Evolutionary conservation across 2,888 invertebrate species (phyloP), one percentile per base, ranked within the genome.

Genomic region (Protonemura montana): DNA sequence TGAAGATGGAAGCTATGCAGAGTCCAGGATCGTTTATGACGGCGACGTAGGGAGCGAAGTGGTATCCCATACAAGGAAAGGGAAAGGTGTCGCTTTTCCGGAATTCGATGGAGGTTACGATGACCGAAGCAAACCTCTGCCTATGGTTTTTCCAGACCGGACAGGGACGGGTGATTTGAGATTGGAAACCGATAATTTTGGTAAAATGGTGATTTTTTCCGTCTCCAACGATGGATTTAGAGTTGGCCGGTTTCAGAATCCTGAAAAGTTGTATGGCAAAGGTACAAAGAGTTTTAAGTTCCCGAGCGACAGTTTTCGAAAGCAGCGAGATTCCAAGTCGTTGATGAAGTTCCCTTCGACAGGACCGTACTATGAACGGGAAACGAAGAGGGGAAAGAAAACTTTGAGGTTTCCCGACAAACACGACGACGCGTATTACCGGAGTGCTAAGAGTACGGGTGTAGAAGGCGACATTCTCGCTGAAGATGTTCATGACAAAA

Each of bases 111-210:
- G 29, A 6, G 42, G 29, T 16, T 76, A 30, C 2, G 42, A 25
- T n/a, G 81, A 27, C 21, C 28, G 28, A 13, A n/a, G 25, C 21
- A 30, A 41, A 26, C 81, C 82, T 1, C 28, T 82, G 26, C 86
- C 86, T 0, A 89, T 89, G 88, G 87, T 89, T 81, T 90, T 89
- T 87, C 90, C 90, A 0, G 90, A 90, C 85, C 87, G 89, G 78
- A 90, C 89, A 0, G 89, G 90, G 0, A 89, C 90, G 2, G 90
- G 90, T 0, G 89, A 89, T 84, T 87, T 90, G 27, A 87, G 89
- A 16, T 87, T 89, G 82, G 89, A 89, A 78, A 76, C 87, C 7
- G 89, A 89, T 77, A 88, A 89, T 80, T 59, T 59, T 29, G 84
- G 84, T 3, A 84, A 84, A 21, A 76, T 59, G 28, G 59, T 84